phyloP scores from a whole-genome alignment of 1,140 invertebrate genomes.

The Leptonema lineaticorne region DNA sequence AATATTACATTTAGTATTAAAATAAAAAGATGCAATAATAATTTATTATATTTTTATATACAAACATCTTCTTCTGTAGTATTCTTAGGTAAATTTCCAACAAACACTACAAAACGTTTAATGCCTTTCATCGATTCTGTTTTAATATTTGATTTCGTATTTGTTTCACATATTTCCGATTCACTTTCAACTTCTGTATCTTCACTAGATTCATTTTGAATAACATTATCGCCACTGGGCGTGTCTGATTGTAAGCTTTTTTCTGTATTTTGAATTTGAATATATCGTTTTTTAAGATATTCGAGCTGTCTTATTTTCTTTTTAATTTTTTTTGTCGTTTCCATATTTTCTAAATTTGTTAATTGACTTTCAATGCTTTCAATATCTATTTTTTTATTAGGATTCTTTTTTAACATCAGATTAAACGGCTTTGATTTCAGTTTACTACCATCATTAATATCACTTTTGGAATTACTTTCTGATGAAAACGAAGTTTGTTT shows the following conservation, averaged over 20 bases:
- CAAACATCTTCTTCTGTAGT: constrained; percentile 43
- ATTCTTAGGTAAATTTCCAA: constrained; percentile 54
- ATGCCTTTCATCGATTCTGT: constrained; percentile 31
- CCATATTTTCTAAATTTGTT: constrained; percentile 21
- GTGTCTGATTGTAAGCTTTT: constrained; percentile 22
- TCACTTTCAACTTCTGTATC: constrained; percentile 14
- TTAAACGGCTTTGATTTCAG: not conserved
- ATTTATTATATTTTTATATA: not conserved
- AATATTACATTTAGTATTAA: not conserved
- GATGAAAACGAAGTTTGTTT: not conserved
- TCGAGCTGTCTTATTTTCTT: constrained; percentile 42
- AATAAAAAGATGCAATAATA: not conserved
- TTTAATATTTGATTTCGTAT: constrained; percentile 25
- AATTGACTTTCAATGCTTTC: constrained; percentile 2
- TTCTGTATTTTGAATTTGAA: constrained; percentile 28
- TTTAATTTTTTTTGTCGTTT: constrained; percentile 38
- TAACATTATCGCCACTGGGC: constrained; percentile 22
- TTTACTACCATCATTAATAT: not conserved
- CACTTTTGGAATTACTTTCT: not conserved
- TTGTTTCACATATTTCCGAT: constrained; percentile 15
- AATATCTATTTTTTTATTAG: not conserved
- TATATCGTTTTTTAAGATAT: constrained; percentile 32
- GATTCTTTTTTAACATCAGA: not conserved
- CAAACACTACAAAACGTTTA: constrained; percentile 53
- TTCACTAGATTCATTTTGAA: constrained; percentile 25